Base-by-base conservation (phyloP, 2,888 invertebrate genomes). In the Branchellion lobata region DNA sequence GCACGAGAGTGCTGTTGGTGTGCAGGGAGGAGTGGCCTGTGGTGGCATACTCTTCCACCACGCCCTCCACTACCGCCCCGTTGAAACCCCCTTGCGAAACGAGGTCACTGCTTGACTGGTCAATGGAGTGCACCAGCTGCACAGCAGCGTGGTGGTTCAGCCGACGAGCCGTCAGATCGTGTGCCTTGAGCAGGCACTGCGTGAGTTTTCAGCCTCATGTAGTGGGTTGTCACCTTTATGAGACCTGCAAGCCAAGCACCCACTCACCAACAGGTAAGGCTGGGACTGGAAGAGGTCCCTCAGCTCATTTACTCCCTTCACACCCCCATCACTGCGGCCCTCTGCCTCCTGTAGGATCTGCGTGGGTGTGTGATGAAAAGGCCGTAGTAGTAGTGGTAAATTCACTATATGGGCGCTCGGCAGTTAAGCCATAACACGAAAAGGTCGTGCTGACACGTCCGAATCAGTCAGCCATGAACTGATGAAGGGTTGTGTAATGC, bases 101-200 rank as follows among this genome's bases (percentile, higher is more conserved):
- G 18, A 47, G 8, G 18, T 8, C 8, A 47, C 47, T 47, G 11
- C 53, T 33, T 40, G 57, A 75, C 29, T 75, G 75, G 75, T 57
- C 33, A 51, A 29, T 27, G n/a, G 29, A 33, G 29, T 75, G 53
- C 24, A 57, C 77, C 65, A 57, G 33, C 34, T 53, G 77, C 21
- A 34, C 31, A 1, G 34, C 31, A 2, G 77, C n/a, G n/a, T n/a
- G n/a, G n/a, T 24, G 21, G 36, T 77, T 77, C n/a, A 61, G 27
- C 24, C 53, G 53, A 0, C 61, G 18, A 14, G 65, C 77, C 8
- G 65, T 33, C 33, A 77, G 33, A 65, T 77, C 77, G 18, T 77
- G 77, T 33, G 65, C 3, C 21, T 31, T 69, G 29, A 69, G 14
- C 2, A 69, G 31, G 69, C 8, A 14, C 29, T 31, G 69, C 8